A percentile compares a stretch with the other conserved stretches of the same genome.
These are phyloP conservation scores for Synergus japonicus DNA, from an alignment of 2,888 invertebrate species.

Conservation along the genomic window DNA sequence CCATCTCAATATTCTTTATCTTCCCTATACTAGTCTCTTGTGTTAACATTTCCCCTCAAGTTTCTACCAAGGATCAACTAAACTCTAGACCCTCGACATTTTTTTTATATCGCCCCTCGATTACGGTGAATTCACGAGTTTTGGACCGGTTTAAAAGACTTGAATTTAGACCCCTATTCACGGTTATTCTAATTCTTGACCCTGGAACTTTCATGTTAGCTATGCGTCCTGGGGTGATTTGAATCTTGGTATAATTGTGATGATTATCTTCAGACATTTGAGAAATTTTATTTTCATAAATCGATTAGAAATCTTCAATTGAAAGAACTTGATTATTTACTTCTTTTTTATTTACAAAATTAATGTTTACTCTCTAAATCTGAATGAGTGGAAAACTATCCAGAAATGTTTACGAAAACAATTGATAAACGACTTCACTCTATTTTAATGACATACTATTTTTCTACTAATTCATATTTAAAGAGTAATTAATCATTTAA, in stretches of 20 bases:
- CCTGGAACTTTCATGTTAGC: not conserved
- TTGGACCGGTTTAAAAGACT: conserved; percentile 21
- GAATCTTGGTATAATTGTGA: not conserved
- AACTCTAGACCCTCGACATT: not conserved
- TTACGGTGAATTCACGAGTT: not conserved
- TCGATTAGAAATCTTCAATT: not conserved
- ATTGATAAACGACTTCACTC: too few relatives aligned
- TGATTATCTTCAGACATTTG: not conserved
- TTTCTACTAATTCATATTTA: too few relatives aligned
- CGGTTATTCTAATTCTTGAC: conserved; percentile 1
- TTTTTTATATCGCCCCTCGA: not conserved
- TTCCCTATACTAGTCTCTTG: not conserved
- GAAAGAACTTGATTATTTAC: too few relatives aligned
- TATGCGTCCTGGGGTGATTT: not conserved
- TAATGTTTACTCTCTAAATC: too few relatives aligned
- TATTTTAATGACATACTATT: too few relatives aligned
- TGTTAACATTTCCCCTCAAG: not conserved
- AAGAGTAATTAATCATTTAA: not conserved
- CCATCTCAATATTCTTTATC: conserved; percentile 27
- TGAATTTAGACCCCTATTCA: conserved; percentile 8
- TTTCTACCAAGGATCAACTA: not conserved
- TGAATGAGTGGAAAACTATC: too few relatives aligned
- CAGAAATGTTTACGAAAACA: too few relatives aligned
- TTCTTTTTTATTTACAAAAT: too few relatives aligned
- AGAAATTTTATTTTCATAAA: not conserved